phyloP scores from a whole-genome alignment of 2,113 vertebrate species.

The Upupa epops region DNA sequence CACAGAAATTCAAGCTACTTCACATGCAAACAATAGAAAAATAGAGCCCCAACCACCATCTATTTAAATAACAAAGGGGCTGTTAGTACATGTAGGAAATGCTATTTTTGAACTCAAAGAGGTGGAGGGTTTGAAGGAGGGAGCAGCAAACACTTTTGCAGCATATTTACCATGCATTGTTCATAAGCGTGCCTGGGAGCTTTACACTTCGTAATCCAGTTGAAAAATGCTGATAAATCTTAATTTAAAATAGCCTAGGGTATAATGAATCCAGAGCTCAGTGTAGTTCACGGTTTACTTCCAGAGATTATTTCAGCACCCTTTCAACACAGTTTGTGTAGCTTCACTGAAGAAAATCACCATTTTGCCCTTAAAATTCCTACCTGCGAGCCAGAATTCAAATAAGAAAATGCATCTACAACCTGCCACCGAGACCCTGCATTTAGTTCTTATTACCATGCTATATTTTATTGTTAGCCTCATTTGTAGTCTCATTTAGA shows the following conservation, averaged over 20 bases:
- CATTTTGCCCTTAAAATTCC: neutral
- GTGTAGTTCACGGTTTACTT: conserved; percentile 41
- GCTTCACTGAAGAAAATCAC: neutral
- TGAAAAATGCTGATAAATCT: conserved; percentile 59
- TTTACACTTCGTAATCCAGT: conserved; percentile 21
- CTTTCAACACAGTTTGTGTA: neutral
- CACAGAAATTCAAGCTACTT: neutral
- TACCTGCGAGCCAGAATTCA: neutral
- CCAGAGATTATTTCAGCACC: neutral
- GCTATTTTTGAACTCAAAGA: neutral
- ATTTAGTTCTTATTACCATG: neutral
- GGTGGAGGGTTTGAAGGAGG: neutral
- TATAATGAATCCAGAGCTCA: conserved; percentile 19
- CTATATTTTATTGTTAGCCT: conserved; percentile 39
- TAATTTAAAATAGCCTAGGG: conserved; percentile 53
- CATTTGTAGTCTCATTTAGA: conserved; percentile 57
- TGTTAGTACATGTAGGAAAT: neutral
- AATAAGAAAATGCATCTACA: neutral
- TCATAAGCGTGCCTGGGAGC: conserved; percentile 31
- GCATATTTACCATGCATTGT: neutral
- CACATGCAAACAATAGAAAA: neutral
- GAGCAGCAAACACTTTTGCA: neutral
- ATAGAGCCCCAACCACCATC: neutral
- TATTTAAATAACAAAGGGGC: conserved; percentile 29
- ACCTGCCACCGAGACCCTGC: neutral